phyloP scores from a whole-genome alignment of 2,797 vertebrate species.

The Argya squamiceps region DNA sequence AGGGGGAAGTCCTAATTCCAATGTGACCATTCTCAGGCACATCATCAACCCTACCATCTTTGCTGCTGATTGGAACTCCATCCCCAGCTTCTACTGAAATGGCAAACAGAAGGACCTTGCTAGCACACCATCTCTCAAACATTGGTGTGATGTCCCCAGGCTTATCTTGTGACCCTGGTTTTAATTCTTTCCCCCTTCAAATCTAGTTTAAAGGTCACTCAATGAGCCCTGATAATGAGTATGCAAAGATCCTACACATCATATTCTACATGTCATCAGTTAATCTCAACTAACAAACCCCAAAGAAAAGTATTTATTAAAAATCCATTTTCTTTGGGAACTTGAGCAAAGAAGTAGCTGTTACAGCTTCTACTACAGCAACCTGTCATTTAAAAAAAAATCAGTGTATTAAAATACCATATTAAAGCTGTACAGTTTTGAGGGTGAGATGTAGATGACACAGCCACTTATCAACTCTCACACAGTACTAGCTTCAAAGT shows the following conservation, averaged over 20 bases:
- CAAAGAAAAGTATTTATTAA: background rate
- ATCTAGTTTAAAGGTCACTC: background rate
- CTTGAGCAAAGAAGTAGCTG: background rate
- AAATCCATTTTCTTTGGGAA: background rate
- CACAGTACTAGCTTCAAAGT: background rate
- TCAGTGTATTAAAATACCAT: background rate
- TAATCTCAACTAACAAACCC: background rate
- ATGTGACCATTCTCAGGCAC: fast-evolving
- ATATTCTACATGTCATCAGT: background rate
- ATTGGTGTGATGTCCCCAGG: background rate
- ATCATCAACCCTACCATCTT: background rate
- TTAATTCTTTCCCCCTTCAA: background rate
- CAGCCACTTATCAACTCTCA: background rate
- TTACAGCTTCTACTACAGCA: background rate
- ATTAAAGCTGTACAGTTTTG: background rate
- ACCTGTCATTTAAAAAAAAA: background rate
- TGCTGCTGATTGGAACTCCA: background rate
- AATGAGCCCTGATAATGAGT: background rate
- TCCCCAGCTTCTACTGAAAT: background rate
- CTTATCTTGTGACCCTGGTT: background rate
- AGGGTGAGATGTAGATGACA: background rate
- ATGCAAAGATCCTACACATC: background rate
- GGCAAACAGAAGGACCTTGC: background rate
- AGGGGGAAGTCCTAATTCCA: background rate
- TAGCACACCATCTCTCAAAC: background rate